Percentiles rank a stretch among this genome's conserved stretches.
Conservation (phyloP, 1,140 invertebrate species). For the Macrostomum lignano region DNA sequence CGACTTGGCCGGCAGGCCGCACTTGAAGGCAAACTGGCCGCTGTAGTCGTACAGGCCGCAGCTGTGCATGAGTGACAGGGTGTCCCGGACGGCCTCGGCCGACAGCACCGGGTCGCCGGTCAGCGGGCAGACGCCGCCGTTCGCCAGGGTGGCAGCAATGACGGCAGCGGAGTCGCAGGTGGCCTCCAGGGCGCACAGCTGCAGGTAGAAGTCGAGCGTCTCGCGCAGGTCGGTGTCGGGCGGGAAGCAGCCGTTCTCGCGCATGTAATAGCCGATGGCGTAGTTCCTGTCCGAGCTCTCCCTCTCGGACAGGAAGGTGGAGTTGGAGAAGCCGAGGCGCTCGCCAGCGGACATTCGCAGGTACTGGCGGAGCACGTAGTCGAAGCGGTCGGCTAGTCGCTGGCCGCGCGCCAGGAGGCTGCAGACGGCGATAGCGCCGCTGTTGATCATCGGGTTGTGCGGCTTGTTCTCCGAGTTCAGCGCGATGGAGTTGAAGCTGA, state of each 20-base stretch:
- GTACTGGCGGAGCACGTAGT: conserved; percentile 30
- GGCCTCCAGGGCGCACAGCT: conserved; percentile 74
- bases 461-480: conserved; percentile 75
- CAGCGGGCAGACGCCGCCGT: conserved; percentile 85
- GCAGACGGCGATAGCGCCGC: conserved; percentile 68
- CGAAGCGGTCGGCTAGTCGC: conserved; percentile 26
- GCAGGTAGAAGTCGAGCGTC: conserved; percentile 87
- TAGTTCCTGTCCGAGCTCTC: conserved; percentile 87
- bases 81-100: conserved; percentile 32
- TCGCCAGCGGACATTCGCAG: conserved; percentile 47
- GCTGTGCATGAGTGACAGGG: conserved; percentile 56
- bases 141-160: conserved; percentile 73
- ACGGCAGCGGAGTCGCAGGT: conserved; percentile 67
- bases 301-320: conserved; percentile 56
- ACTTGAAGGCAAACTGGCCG: conserved; percentile 87
- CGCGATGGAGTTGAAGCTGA: conserved; percentile 79
- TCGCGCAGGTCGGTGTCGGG: conserved; percentile 32
- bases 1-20: conserved; percentile 85
- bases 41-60: conserved; percentile 91
- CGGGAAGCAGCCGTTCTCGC: conserved; percentile 45
- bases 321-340: no score
- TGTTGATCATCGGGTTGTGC: conserved; percentile 92
- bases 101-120: conserved; percentile 67
- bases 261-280: conserved; percentile 83
- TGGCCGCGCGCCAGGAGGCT: conserved; percentile 42